Percentiles rank a stretch among this genome's conserved stretches.
These are phyloP conservation scores for Pristionchus maxplancki DNA, from an alignment of 2,888 invertebrate species.

Conservation along the genomic window DNA sequence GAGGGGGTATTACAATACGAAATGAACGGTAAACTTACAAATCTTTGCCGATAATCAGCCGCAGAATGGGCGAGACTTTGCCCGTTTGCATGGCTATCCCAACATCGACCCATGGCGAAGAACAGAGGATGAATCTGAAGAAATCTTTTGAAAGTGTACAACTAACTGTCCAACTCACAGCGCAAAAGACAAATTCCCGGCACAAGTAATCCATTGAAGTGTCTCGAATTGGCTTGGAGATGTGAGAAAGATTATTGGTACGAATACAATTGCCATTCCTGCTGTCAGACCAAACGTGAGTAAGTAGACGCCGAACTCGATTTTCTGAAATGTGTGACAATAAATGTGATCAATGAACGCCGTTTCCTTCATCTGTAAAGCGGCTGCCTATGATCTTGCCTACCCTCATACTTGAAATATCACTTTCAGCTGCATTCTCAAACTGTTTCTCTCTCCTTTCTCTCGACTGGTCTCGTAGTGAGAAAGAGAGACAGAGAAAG, in stretches of 20 bases:
- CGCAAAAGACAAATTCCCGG: background rate
- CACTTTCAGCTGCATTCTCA: too few relatives aligned
- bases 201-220: background rate
- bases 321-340: constrained; percentile 26
- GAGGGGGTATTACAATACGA: background rate
- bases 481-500: too few relatives aligned
- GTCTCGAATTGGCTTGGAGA: background rate
- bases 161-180: background rate
- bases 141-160: background rate
- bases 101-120: background rate
- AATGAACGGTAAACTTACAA: background rate
- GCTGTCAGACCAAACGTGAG: background rate
- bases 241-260: background rate
- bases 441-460: too few relatives aligned
- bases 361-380: background rate
- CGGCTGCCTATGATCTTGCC: background rate
- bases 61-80: background rate
- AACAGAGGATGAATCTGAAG: background rate
- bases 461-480: too few relatives aligned
- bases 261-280: background rate
- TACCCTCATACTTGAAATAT: background rate
- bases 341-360: background rate
- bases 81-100: background rate
- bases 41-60: background rate
- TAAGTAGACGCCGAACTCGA: background rate